phyloP scores from a whole-genome alignment of 2,113 vertebrate species.

The Sander vitreus region DNA sequence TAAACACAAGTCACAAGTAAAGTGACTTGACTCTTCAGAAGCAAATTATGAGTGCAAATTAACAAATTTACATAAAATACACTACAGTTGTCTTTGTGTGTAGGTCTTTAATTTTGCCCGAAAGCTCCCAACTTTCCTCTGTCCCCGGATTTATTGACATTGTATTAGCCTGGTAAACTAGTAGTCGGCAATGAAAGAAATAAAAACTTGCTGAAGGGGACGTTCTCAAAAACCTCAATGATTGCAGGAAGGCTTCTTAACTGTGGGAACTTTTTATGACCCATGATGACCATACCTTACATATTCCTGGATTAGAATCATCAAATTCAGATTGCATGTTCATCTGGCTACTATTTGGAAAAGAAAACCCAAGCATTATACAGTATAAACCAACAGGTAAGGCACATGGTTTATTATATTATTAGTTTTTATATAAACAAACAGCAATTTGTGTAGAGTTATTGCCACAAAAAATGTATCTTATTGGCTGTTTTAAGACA shows the following conservation, averaged over 20 bases:
- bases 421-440: too few relatives aligned
- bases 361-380: neutral
- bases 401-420: neutral
- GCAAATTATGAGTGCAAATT: neutral
- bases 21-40: neutral
- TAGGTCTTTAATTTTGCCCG: neutral
- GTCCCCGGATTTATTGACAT: neutral
- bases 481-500: neutral
- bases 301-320: neutral
- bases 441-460: neutral
- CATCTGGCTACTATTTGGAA: neutral
- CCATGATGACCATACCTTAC: neutral
- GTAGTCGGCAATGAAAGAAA: neutral
- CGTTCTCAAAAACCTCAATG: neutral
- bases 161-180: neutral
- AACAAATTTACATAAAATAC: neutral
- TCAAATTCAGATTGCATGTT: neutral
- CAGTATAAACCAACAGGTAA: too few relatives aligned
- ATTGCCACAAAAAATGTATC: neutral
- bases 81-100: neutral
- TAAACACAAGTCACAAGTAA: neutral
- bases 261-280: conserved; percentile 3
- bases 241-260: neutral
- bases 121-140: neutral
- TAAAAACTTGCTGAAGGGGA: too few relatives aligned